These are phyloP conservation scores for Chalcis sispes DNA, from an alignment of 2,888 invertebrate genomes.

Conservation along the genomic window DNA sequence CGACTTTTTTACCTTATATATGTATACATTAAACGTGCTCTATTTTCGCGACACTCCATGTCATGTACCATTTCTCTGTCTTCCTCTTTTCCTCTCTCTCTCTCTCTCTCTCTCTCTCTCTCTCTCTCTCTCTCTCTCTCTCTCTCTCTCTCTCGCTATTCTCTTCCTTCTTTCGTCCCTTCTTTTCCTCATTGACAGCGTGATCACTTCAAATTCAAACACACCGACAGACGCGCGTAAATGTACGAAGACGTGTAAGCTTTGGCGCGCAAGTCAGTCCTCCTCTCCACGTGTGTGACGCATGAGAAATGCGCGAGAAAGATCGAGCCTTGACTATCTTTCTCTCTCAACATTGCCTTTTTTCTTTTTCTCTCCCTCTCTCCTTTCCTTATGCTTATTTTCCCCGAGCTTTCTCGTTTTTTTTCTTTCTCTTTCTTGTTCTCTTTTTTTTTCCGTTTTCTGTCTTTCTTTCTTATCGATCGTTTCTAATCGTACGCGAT, in stretches of 20 bases:
- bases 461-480: too few species aligned
- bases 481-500: neutral
- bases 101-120: too few species aligned
- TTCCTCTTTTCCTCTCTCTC: too few species aligned
- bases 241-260: too few species aligned
- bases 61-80: too few species aligned
- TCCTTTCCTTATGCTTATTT: neutral
- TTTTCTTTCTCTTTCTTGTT: neutral
- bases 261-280: neutral
- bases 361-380: neutral
- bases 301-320: conserved; percentile 2
- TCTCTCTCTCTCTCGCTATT: too few species aligned
- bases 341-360: neutral
- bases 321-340: neutral
- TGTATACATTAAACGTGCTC: too few species aligned
- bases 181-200: conserved; percentile 6
- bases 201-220: neutral
- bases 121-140: too few species aligned
- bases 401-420: neutral
- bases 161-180: too few species aligned
- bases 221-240: neutral
- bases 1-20: too few species aligned
- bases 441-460: too few species aligned
- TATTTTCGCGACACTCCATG: too few species aligned
- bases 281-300: neutral